Conservation (phyloP, 2,797 vertebrate species). For the Amphiprion clarkii region DNA sequence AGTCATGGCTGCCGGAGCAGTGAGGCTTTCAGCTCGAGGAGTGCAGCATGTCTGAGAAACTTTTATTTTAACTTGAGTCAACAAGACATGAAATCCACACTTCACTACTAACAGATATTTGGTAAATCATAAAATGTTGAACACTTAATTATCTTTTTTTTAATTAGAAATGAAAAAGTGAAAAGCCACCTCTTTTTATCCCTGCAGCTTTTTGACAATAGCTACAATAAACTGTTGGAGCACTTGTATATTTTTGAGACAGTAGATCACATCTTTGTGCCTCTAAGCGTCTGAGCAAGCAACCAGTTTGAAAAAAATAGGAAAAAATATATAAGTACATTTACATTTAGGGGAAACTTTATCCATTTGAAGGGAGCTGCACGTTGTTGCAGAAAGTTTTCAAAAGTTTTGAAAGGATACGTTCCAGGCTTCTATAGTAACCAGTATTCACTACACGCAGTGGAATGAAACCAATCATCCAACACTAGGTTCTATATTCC, state of each 20-base stretch:
- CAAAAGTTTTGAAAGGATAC: constrained; percentile 27
- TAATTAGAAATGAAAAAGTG: neutral
- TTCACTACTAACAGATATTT: neutral
- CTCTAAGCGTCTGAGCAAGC: neutral
- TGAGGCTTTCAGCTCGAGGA: constrained; percentile 3
- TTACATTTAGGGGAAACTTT: neutral
- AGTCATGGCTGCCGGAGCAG: constrained; percentile 18
- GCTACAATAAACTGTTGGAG: neutral
- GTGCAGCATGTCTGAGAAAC: constrained; percentile 39
- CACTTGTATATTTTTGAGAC: neutral
- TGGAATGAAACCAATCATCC: constrained; percentile 4
- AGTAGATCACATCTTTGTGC: neutral
- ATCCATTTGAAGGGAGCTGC: constrained; percentile 2
- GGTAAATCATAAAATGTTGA: neutral
- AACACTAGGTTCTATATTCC: neutral
- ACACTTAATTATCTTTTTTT: constrained; percentile 1
- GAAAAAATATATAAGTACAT: neutral
- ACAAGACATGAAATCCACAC: constrained; percentile 14
- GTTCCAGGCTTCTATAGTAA: constrained; percentile 3
- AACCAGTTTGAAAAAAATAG: neutral
- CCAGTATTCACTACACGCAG: neutral
- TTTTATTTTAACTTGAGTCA: constrained; percentile 44
- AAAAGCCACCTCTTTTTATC: neutral
- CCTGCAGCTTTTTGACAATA: neutral
- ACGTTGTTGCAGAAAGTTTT: constrained; percentile 6